These are phyloP conservation scores for Rhynchopsitta pachyrhyncha DNA, from an alignment of 2,113 vertebrate species.

Conservation along the genomic window DNA sequence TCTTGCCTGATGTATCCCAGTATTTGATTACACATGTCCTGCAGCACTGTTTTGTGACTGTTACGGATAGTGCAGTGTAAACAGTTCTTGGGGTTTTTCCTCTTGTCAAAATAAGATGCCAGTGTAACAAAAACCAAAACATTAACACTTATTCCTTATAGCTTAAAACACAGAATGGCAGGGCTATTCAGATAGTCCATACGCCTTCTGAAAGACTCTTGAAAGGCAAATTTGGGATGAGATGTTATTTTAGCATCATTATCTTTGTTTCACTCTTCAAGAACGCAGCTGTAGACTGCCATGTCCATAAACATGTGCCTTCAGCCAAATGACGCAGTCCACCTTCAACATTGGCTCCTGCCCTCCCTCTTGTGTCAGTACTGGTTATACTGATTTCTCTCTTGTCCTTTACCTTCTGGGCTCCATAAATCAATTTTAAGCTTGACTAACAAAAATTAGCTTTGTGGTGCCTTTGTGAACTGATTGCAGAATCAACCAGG, in stretches of 20 bases:
- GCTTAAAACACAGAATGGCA: not conserved
- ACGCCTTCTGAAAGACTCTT: not conserved
- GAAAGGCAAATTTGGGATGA: not conserved
- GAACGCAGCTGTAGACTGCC: fast-evolving
- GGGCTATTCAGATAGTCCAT: not conserved
- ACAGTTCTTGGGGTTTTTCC: not conserved
- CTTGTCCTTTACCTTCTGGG: not conserved
- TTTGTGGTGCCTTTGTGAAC: not conserved
- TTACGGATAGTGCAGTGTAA: not conserved
- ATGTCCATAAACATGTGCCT: fast-evolving
- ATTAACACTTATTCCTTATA: not conserved
- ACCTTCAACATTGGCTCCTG: fast-evolving
- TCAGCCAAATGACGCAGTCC: fast-evolving
- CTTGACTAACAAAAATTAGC: not conserved
- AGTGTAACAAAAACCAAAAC: not conserved
- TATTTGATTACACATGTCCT: not conserved
- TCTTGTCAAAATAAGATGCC: not conserved
- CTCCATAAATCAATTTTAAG: not conserved
- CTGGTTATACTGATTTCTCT: not conserved
- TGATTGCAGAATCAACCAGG: not conserved
- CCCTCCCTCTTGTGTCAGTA: fast-evolving
- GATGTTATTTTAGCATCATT: not conserved
- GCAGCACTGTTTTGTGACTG: not conserved
- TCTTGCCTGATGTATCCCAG: not conserved
- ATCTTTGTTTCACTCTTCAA: not conserved